These are phyloP conservation scores for Falco novaeseelandiae DNA, from an alignment of 2,797 vertebrate species.

Conservation along the genomic window DNA sequence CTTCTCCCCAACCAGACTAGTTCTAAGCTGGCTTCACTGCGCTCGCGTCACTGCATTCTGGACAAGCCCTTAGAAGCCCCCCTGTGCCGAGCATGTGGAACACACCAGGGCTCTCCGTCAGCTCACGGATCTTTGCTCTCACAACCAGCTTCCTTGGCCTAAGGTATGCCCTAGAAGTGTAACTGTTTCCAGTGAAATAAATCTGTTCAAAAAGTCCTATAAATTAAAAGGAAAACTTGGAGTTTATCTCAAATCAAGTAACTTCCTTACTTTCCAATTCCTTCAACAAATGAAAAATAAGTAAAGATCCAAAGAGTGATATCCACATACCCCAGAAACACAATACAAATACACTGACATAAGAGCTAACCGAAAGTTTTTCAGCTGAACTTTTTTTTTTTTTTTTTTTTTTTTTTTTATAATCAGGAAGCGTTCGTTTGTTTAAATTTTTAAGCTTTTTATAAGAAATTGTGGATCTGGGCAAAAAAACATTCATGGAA, in stretches of 20 bases:
- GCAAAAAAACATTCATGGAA: background rate
- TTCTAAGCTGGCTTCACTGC: background rate
- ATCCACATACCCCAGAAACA: background rate
- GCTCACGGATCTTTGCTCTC: background rate
- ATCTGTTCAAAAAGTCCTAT: background rate
- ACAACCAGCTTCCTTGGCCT: background rate
- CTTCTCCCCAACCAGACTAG: background rate
- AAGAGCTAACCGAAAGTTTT: background rate
- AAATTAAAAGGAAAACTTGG: background rate
- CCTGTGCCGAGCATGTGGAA: background rate
- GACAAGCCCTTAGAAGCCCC: background rate
- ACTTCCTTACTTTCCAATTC: background rate
- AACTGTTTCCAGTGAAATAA: background rate
- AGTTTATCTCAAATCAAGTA: background rate
- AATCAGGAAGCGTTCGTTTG: background rate
- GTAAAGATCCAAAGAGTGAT: background rate
- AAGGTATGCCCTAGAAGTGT: background rate
- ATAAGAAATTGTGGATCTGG: background rate
- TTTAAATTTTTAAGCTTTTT: background rate
- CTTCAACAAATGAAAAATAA: background rate
- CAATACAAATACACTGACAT: background rate
- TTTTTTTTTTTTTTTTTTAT: background rate
- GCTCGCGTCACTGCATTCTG: background rate
- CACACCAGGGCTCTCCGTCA: background rate
- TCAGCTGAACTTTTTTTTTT: background rate